Evolutionary conservation across 2,888 invertebrate species (phyloP), one percentile per base, ranked within the genome.

Genomic region (Ypsolopha sequella): DNA sequence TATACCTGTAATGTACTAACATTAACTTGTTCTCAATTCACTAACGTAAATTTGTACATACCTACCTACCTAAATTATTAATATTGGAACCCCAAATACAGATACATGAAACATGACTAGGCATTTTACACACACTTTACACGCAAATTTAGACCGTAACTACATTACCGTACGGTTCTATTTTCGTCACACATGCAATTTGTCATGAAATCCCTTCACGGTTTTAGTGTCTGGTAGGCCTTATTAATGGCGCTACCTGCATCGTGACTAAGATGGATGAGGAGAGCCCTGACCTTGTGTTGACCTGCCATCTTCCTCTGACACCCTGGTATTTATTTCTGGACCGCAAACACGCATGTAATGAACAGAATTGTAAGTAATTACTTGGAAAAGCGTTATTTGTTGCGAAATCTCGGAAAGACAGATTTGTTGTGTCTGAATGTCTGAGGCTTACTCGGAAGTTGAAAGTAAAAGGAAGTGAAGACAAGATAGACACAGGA

Each of bases 241-340:
- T 60, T 70, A 70, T 68, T 66, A 69, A 70, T 70, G 62, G 61
- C 56, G 54, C 55, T 62, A 62, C 63, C 69, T 68, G 61, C 57
- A 60, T 48, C 41, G 62, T 58, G 63, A 65, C 66, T 60, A 55
- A 66, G 68, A 70, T 60, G 60, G 60, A 73, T 70, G 57, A n/a
- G 61, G 50, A 54, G 56, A 55, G n/a, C 52, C 57, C 14, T 54
- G 53, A 50, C 60, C 58, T 43, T 34, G 45, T 13, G 48, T 47
- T 51, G 62, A 64, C 61, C 64, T 60, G 59, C 55, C 59, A 59
- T 60, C 62, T 55, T 56, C 48, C 53, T 36, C 47, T 24, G n/a
- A n/a, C 33, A 13, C 13, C 36, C 47, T 47, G 24, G 24, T 24
- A 47, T 47, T 47, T 47, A 36, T 47, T 47, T 47, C 6, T 13